Percentiles rank a stretch among this genome's conserved stretches.
Conservation (phyloP, 2,113 vertebrate species). For the Chionomys nivalis region DNA sequence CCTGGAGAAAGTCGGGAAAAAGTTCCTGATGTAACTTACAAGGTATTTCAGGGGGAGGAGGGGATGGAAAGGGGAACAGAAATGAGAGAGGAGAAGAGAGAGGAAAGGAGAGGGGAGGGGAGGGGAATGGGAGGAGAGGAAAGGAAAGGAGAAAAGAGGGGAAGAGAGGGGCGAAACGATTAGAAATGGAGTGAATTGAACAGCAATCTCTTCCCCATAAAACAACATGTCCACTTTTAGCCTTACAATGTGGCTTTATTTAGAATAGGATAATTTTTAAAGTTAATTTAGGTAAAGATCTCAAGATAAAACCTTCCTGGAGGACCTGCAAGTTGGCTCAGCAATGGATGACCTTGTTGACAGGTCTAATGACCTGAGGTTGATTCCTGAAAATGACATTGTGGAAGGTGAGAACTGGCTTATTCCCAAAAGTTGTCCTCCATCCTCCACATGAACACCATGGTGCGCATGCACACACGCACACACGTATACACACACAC, state of each 20-base stretch:
- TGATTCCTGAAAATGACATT: not conserved
- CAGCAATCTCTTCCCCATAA: not conserved
- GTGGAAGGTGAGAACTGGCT: not conserved
- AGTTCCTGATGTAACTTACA: not conserved
- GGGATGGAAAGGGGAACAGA: not conserved
- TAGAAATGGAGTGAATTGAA: not conserved
- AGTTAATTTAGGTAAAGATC: not conserved
- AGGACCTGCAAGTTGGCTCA: not conserved
- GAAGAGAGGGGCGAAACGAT: not conserved
- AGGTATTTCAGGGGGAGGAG: not conserved
- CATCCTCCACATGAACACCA: not conserved
- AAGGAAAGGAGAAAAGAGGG: accelerated
- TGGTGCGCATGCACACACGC: accelerated
- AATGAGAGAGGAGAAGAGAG: not conserved
- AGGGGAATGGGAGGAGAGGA: accelerated
- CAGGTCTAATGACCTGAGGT: not conserved
- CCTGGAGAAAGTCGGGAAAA: not conserved
- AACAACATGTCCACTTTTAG: not conserved
- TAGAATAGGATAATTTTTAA: not conserved
- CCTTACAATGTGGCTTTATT: not conserved
- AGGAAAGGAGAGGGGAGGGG: not conserved
- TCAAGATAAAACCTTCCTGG: constrained; percentile 3
- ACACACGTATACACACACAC: not conserved
- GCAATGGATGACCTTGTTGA: not conserved
- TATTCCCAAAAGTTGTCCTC: not conserved